Evolutionary conservation across 2,888 invertebrate genomes (phyloP).

Genomic region (Agrotis clavis): DNA sequence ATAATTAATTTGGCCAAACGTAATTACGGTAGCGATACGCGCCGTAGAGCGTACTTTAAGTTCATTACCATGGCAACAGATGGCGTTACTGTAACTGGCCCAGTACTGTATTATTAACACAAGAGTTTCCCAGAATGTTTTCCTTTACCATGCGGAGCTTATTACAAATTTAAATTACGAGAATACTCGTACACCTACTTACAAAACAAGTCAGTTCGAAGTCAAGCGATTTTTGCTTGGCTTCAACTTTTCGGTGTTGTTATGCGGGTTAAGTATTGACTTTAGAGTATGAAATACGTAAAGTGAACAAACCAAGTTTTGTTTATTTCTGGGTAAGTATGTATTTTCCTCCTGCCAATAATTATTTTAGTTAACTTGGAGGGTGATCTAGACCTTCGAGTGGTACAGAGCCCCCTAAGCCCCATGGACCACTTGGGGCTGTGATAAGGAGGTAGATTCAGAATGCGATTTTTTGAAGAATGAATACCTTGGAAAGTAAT

Average conservation of each 20-base stretch:
- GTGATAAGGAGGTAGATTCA: no score
- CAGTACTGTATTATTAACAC: constrained; percentile 44
- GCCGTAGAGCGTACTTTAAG: constrained; percentile 23
- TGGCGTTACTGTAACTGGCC: constrained; percentile 43
- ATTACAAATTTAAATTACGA: constrained; percentile 61
- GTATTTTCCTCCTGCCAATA: neutral
- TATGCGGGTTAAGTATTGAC: constrained; percentile 8
- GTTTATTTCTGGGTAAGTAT: neutral
- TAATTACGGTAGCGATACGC: constrained; percentile 10
- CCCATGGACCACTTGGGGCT: no score
- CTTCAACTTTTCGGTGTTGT: constrained; percentile 32
- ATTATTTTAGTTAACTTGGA: no score
- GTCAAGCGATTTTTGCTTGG: constrained; percentile 38
- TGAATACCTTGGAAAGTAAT: no score
- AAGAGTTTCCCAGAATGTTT: constrained; percentile 39
- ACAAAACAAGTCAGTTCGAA: constrained; percentile 46
- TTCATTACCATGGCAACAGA: constrained; percentile 50
- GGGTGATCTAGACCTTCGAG: no score
- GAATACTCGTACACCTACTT: constrained; percentile 26
- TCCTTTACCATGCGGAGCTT: constrained; percentile 44
- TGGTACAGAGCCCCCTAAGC: no score
- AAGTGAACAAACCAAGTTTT: neutral
- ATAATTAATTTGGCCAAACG: constrained; percentile 26
- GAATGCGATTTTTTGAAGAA: no score
- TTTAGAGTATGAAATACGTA: neutral